Conservation (phyloP, 2,797 vertebrate species). For the Leptoclinus maculatus region DNA sequence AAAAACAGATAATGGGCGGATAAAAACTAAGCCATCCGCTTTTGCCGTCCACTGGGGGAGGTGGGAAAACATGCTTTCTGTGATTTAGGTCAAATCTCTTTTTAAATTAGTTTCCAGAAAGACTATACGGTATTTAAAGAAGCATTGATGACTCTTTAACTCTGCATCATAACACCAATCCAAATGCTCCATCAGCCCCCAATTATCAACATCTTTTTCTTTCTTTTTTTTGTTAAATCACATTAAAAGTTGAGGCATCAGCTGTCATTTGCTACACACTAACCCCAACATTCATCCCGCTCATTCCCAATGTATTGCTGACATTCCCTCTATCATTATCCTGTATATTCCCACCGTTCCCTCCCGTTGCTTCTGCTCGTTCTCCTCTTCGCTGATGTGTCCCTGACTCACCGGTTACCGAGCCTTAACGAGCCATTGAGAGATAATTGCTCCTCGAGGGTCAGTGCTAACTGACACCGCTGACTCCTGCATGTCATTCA, state of each 20-base stretch:
- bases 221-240: conserved; percentile 19
- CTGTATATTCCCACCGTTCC: conserved; percentile 6
- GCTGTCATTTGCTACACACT: conserved; percentile 4
- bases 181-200: conserved; percentile 21
- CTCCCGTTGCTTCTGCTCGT: conserved; percentile 4
- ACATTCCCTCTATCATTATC: conserved; percentile 36
- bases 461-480: conserved; percentile 52
- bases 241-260: conserved; percentile 19
- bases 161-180: conserved; percentile 28
- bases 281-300: conserved; percentile 22
- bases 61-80: neutral
- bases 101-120: neutral
- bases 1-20: neutral
- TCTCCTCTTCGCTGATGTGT: conserved; percentile 12
- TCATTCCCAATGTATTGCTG: neutral
- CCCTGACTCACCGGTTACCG: conserved; percentile 40
- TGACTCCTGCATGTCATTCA: conserved; percentile 49
- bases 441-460: conserved; percentile 75
- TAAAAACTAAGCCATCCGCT: neutral
- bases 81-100: neutral
- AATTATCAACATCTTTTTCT: conserved; percentile 22
- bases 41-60: neutral
- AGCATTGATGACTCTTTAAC: conserved; percentile 21
- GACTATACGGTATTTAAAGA: neutral
- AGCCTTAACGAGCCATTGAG: conserved; percentile 59